These are phyloP conservation scores for Drosophila cracens DNA, from an alignment of 2,888 invertebrate genomes.

Conservation along the genomic window DNA sequence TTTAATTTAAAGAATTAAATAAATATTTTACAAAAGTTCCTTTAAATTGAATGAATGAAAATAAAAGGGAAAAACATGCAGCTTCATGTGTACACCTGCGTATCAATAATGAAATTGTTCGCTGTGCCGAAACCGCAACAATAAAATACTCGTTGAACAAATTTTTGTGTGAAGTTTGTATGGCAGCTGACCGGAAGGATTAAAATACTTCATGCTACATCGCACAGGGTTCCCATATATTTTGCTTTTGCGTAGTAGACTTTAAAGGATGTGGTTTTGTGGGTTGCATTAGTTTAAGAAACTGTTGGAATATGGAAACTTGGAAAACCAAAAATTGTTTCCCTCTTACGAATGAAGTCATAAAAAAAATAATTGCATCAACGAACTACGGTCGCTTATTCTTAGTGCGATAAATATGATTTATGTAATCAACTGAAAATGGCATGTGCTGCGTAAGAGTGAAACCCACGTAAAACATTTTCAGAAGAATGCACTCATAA, in stretches of 20 bases:
- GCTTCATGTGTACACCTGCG: constrained; percentile 18
- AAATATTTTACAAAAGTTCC: constrained; percentile 15
- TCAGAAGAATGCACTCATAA: constrained; percentile 18
- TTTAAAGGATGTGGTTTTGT: neutral
- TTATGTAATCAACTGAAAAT: neutral
- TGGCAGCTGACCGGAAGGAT: constrained; percentile 25
- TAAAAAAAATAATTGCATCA: neutral
- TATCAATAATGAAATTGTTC: constrained; percentile 53
- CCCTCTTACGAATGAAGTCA: neutral
- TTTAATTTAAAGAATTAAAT: constrained; percentile 49
- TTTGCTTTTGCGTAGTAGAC: neutral
- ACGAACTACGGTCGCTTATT: neutral
- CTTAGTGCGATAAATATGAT: neutral
- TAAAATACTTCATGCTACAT: constrained; percentile 11
- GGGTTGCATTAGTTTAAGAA: neutral
- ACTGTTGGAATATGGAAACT: neutral
- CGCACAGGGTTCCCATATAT: neutral
- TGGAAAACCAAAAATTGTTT: neutral
- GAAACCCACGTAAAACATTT: neutral
- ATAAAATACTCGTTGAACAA: constrained; percentile 31
- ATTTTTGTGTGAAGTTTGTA: constrained; percentile 28
- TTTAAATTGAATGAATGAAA: constrained; percentile 6
- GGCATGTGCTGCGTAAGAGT: constrained; percentile 2
- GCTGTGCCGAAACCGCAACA: constrained; percentile 33
- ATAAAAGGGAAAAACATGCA: neutral